phyloP scores from a whole-genome alignment of 2,888 invertebrate genomes.

The Ormyrus rosae region DNA sequence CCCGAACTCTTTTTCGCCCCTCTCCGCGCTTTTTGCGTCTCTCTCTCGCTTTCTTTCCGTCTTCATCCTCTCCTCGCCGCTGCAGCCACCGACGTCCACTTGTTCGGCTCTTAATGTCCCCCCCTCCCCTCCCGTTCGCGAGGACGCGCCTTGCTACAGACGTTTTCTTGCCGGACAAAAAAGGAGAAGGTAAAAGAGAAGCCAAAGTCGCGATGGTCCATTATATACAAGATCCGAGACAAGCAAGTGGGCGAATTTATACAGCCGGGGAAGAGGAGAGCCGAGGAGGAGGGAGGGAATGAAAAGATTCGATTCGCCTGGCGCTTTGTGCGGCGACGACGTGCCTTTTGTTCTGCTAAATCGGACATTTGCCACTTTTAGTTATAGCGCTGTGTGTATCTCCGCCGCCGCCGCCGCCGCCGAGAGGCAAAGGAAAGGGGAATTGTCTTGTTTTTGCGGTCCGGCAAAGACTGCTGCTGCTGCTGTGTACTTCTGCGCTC shows the following conservation, averaged over 20 bases:
- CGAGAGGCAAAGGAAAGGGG: neutral
- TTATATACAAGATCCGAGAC: constrained; percentile 21
- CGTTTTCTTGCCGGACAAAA: constrained; percentile 23
- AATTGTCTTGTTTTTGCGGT: constrained; percentile 15
- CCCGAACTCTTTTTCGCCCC: neutral
- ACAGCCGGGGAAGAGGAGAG: neutral
- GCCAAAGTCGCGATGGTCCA: constrained; percentile 43
- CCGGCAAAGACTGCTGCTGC: neutral
- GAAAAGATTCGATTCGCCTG: constrained; percentile 51
- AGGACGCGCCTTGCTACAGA: constrained; percentile 21
- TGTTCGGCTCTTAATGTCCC: constrained; percentile 41
- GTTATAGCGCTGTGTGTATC: constrained; percentile 23
- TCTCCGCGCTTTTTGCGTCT: neutral
- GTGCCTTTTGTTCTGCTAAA: constrained; percentile 54
- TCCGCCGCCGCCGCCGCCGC: too few relatives aligned
- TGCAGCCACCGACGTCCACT: constrained; percentile 51
- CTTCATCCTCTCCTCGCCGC: constrained; percentile 30
- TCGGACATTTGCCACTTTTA: constrained; percentile 55
- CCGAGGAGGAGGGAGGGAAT: constrained; percentile 14
- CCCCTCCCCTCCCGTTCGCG: neutral
- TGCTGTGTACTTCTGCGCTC: too few relatives aligned
- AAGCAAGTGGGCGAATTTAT: constrained; percentile 28
- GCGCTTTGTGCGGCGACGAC: constrained; percentile 36
- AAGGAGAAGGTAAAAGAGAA: constrained; percentile 6
- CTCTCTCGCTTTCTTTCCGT: constrained; percentile 34